Conservation (phyloP, 2,797 vertebrate species). For the Tokudaia tokunoshimensis region DNA sequence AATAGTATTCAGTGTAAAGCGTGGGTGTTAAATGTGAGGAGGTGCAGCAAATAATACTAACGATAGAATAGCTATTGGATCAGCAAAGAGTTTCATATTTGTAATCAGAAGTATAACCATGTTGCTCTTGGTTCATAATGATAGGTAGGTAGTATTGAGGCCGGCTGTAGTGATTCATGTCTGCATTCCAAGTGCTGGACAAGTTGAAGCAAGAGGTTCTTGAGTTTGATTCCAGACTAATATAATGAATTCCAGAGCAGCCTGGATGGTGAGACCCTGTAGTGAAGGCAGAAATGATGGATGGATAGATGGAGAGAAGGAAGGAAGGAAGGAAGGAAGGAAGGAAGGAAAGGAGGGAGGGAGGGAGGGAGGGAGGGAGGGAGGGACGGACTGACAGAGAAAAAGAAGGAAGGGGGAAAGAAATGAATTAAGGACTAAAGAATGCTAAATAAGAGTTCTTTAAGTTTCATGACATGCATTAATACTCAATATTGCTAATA, state of each 20-base stretch:
- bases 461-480: neutral
- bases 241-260: neutral
- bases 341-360: neutral
- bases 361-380: neutral
- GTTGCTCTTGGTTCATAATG: neutral
- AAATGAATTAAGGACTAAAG: neutral
- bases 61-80: neutral
- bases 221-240: neutral
- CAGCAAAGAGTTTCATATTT: neutral
- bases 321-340: neutral
- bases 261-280: neutral
- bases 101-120: neutral
- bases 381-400: accelerated
- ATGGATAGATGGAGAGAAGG: neutral
- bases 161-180: neutral
- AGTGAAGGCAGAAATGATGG: neutral
- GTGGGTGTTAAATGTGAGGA: neutral
- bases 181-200: neutral
- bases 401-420: accelerated
- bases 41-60: neutral
- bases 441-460: neutral
- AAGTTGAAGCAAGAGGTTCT: neutral
- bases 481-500: neutral
- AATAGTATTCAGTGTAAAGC: neutral
- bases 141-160: neutral